Conservation (phyloP, 2,113 vertebrate species). For the Heteronetta atricapilla region DNA sequence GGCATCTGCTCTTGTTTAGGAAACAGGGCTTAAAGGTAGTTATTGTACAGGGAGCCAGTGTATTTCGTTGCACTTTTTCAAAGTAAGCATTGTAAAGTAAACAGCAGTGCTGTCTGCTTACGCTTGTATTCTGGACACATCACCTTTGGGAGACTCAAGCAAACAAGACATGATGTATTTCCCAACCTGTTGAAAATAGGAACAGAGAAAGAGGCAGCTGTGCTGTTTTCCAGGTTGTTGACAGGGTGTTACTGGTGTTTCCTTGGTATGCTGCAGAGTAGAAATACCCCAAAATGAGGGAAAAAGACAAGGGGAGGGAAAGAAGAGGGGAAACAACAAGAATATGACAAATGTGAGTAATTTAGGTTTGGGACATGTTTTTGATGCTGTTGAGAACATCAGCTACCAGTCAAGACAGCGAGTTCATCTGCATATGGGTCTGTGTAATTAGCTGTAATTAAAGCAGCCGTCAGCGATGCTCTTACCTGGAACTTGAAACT, state of each 20-base stretch:
- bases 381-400: neutral
- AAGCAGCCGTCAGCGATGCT: neutral
- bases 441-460: neutral
- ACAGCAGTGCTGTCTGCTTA: neutral
- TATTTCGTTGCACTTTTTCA: neutral
- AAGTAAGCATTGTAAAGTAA: neutral
- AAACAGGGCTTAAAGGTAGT: neutral
- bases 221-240: neutral
- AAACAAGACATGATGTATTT: neutral
- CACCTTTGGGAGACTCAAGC: neutral
- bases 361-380: neutral
- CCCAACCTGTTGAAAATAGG: neutral
- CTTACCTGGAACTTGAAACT: neutral
- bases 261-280: neutral
- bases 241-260: neutral
- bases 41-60: neutral
- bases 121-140: neutral
- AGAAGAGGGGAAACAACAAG: neutral
- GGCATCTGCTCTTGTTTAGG: neutral
- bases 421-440: neutral
- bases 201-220: no score
- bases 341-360: neutral
- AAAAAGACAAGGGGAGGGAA: neutral
- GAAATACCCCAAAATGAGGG: neutral
- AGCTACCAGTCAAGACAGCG: neutral